phyloP scores from a whole-genome alignment of 2,797 vertebrate genomes.

The Alcedo quadribrachys region DNA sequence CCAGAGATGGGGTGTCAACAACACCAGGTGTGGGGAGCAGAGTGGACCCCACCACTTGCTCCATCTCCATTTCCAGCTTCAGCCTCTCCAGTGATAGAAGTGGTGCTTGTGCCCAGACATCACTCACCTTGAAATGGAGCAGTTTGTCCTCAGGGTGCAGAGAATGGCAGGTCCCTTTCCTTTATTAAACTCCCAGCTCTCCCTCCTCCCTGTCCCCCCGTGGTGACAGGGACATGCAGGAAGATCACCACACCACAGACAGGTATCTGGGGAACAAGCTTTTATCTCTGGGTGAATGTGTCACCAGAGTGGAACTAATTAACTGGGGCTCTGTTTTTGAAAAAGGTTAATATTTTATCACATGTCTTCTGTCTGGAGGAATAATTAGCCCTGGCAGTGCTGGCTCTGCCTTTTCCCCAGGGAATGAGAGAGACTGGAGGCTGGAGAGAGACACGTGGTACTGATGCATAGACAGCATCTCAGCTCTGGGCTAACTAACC shows the following conservation, averaged over 20 bases:
- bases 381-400: slow-evolving; percentile 57
- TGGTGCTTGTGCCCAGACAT: fast-evolving
- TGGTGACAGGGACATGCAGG: not conserved
- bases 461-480: slow-evolving; percentile 18
- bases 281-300: slow-evolving; percentile 38
- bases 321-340: slow-evolving; percentile 51
- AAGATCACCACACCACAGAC: not conserved
- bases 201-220: not conserved
- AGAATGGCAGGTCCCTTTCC: not conserved
- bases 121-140: not conserved
- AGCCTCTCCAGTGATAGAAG: not conserved
- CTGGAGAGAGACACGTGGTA: not conserved
- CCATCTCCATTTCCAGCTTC: not conserved
- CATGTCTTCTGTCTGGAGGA: slow-evolving; percentile 47
- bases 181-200: slow-evolving; percentile 29
- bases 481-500: not conserved
- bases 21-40: fast-evolving
- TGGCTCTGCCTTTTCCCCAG: slow-evolving; percentile 16
- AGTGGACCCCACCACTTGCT: not conserved
- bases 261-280: slow-evolving; percentile 13
- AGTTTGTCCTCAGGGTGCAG: not conserved
- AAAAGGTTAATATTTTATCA: slow-evolving; percentile 72
- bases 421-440: not conserved
- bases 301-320: slow-evolving; percentile 53
- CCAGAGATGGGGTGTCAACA: not conserved